These are phyloP conservation scores for Pilophorus perplexus DNA, from an alignment of 2,888 invertebrate species.

Conservation along the genomic window DNA sequence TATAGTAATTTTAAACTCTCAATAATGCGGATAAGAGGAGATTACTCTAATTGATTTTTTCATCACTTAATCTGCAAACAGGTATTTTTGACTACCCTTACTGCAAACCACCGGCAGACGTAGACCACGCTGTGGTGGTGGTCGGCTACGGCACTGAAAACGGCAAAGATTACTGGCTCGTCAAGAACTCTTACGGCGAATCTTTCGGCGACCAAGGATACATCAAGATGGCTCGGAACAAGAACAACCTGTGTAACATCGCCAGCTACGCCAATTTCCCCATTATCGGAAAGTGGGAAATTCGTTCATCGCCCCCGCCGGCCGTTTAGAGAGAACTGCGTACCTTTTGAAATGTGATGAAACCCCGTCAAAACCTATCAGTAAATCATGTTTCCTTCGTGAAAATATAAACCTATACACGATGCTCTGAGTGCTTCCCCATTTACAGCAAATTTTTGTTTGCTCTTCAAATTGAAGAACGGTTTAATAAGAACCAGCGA, in stretches of 20 bases:
- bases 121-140: slow-evolving; percentile 23
- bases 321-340: neutral
- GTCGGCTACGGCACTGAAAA: slow-evolving; percentile 32
- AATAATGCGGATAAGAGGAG: no score
- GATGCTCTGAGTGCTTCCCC: no score
- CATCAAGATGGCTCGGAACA: slow-evolving; percentile 34
- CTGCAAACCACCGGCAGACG: slow-evolving; percentile 21
- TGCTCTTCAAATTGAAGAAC: no score
- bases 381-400: no score
- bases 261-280: slow-evolving; percentile 33
- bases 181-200: slow-evolving; percentile 34
- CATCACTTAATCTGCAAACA: no score
- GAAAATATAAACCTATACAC: no score
- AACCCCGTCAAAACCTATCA: no score
- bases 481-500: no score
- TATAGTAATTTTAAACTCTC: no score
- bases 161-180: slow-evolving; percentile 32
- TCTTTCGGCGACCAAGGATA: slow-evolving; percentile 2
- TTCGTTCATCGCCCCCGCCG: neutral
- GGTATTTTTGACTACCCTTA: slow-evolving; percentile 51
- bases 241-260: slow-evolving; percentile 22
- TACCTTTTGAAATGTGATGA: no score
- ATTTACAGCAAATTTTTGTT: no score
- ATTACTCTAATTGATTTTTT: no score
- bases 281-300: slow-evolving; percentile 23